A percentile compares a stretch with the other conserved stretches of the same genome.
phyloP scores from a whole-genome alignment of 1,140 invertebrate species.

The Trypoxylus dichotomus region DNA sequence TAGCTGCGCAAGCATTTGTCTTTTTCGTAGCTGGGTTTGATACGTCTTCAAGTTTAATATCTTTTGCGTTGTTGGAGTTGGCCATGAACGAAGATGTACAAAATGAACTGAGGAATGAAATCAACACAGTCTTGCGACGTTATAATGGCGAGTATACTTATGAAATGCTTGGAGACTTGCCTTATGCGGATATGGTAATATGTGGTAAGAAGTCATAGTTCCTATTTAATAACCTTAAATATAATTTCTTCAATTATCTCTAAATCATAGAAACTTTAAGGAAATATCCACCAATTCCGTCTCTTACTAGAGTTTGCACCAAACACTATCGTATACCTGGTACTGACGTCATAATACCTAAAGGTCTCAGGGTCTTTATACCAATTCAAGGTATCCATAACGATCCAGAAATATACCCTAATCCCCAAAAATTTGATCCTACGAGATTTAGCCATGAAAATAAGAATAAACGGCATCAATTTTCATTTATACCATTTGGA shows the following conservation, averaged over 20 bases:
- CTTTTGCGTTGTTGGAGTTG: not conserved
- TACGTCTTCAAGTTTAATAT: not conserved
- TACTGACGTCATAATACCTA: constrained; percentile 54
- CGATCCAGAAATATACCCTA: constrained; percentile 61
- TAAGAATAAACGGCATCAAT: constrained; percentile 50
- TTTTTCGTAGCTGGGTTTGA: constrained; percentile 16
- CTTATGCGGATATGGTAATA: constrained; percentile 19
- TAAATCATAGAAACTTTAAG: constrained; percentile 58
- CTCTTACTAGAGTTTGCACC: constrained; percentile 57
- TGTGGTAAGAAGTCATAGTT: constrained; percentile 56
- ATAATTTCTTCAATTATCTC: not conserved
- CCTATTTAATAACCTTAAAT: not conserved
- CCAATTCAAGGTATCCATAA: constrained; percentile 56
- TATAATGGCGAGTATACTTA: constrained; percentile 1
- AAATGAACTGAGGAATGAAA: constrained; percentile 7
- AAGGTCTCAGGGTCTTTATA: constrained; percentile 55
- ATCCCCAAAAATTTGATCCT: constrained; percentile 68
- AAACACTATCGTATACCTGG: constrained; percentile 57
- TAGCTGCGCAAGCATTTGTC: not conserved
- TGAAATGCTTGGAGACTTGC: not conserved
- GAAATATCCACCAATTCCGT: constrained; percentile 62
- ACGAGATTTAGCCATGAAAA: constrained; percentile 64
- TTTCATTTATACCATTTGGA: constrained; percentile 67
- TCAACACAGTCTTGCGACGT: not conserved
- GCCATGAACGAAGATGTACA: constrained; percentile 3